A percentile compares a stretch with the other conserved stretches of the same genome.
Evolutionary conservation across 2,888 invertebrate species (phyloP).

Genomic region (Cheilosia variabilis): DNA sequence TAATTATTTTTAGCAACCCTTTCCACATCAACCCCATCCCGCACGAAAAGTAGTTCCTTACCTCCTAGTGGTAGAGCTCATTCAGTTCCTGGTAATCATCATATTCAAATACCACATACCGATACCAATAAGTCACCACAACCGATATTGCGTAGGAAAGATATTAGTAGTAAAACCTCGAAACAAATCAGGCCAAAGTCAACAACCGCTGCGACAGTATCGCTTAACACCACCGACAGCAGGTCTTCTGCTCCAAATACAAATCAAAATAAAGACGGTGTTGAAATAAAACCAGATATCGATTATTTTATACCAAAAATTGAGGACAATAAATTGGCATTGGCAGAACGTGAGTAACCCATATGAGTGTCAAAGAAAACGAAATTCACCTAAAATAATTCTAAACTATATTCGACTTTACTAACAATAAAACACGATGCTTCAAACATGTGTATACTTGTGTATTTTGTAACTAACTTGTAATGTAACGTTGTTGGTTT

Average conservation of each 20-base stretch:
- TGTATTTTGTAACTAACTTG: slow-evolving; percentile 14
- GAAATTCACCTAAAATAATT: slow-evolving; percentile 33
- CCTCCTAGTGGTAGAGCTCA: slow-evolving; percentile 84
- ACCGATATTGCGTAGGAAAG: slow-evolving; percentile 81
- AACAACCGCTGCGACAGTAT: slow-evolving; percentile 77
- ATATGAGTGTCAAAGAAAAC: slow-evolving; percentile 36
- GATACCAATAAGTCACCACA: slow-evolving; percentile 80
- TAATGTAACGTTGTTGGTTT: slow-evolving; percentile 18
- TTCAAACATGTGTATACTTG: slow-evolving; percentile 30
- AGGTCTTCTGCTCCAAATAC: slow-evolving; percentile 36
- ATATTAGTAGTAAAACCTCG: slow-evolving; percentile 78
- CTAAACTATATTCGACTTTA: slow-evolving; percentile 28
- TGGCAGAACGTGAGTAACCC: slow-evolving; percentile 83
- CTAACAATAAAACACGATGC: slow-evolving; percentile 31
- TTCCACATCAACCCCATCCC: slow-evolving; percentile 90
- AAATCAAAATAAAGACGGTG: slow-evolving; percentile 50
- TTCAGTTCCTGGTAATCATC: slow-evolving; percentile 80
- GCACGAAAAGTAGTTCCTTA: slow-evolving; percentile 87
- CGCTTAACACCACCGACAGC: slow-evolving; percentile 67
- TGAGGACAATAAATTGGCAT: slow-evolving; percentile 83
- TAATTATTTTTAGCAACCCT: slow-evolving; percentile 88
- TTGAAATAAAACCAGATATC: slow-evolving; percentile 65
- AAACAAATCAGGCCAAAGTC: slow-evolving; percentile 79
- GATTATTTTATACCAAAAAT: slow-evolving; percentile 81
- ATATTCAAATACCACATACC: slow-evolving; percentile 80